A percentile compares a stretch with the other conserved stretches of the same genome.
Conservation (phyloP, 2,888 invertebrate genomes). For the Diploptera punctata region DNA sequence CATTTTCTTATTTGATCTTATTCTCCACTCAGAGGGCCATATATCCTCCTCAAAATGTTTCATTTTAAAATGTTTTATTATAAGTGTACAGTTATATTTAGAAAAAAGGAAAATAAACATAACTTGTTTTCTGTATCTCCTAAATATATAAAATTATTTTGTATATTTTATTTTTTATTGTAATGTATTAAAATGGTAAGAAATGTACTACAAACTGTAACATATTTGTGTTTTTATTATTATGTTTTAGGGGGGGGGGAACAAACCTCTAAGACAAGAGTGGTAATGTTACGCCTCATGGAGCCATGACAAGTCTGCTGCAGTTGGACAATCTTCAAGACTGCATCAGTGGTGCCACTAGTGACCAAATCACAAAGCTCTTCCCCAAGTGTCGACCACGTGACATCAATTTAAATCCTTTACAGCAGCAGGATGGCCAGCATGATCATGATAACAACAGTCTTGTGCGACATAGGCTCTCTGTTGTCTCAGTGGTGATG, state of each 20-base stretch:
- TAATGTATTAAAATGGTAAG: background rate
- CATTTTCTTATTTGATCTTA: too few relatives aligned
- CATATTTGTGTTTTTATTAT: background rate
- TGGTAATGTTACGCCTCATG: constrained; percentile 27
- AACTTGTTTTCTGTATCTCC: too few relatives aligned
- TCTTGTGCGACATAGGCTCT: constrained; percentile 49
- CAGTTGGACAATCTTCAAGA: constrained; percentile 53
- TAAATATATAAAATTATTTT: too few relatives aligned
- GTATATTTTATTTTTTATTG: too few relatives aligned
- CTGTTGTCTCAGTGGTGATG: constrained; percentile 52
- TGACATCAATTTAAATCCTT: constrained; percentile 64
- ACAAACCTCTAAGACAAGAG: background rate
- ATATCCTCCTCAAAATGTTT: too few relatives aligned
- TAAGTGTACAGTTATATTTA: too few relatives aligned
- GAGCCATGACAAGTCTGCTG: constrained; percentile 51
- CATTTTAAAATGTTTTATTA: too few relatives aligned
- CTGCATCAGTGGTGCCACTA: constrained; percentile 51
- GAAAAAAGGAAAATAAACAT: too few relatives aligned
- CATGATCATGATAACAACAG: constrained; percentile 53
- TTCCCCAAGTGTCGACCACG: constrained; percentile 88
- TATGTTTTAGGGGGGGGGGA: background rate
- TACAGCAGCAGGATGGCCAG: constrained; percentile 46
- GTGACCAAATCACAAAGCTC: constrained; percentile 80
- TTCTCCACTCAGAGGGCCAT: too few relatives aligned
- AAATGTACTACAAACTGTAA: background rate